Base-by-base conservation (phyloP, 2,888 invertebrate species). In the Metalampra italica region DNA sequence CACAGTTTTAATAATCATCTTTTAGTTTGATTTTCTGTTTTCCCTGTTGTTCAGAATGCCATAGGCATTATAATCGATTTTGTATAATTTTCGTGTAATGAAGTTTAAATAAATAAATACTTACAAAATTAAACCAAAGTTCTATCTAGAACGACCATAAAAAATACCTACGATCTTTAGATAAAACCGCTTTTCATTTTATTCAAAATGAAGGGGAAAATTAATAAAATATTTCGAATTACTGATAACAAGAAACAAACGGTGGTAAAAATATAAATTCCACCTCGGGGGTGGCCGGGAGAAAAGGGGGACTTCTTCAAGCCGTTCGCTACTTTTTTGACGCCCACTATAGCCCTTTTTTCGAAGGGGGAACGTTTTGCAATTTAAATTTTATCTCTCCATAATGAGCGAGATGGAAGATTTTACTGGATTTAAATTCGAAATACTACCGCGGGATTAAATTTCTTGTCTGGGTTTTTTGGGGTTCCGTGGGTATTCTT, bases 381-480 rank as follows among this genome's bases (percentile, higher is more conserved):
- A 86, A 85, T 86, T 85, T 84, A 86, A 86, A 87, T 86, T 85
- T 84, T 82, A 84, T 84, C 85, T 84, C 67, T 61, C 53, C 68
- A 68, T 79, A 83, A 85, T 83, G 83, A 84, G 75, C 69, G 70
- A 70, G 71, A 73, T 69, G 66, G 60, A 47, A 47, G 51, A 52
- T 56, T 53, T 55, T 49, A 43, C 60, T 58, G 59, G 63, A 66
- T 65, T 65, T 49, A 40, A 52, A 52, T 52, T 46, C 41, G 36
- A 40, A 51, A 47, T 47, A 50, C 44, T 38, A 29, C 43, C 13
- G 37, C 1, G 12, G 34, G 46, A 34, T 43, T 32, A n/a, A 29
- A 13, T 43, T 43, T 43, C 43, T 43, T 41, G 29, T 41, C 32
- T 8, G 8, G 3, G 11, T 32, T 37, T 37, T n/a, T 37, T 11